Evolutionary conservation across 2,113 vertebrate species (phyloP).

Genomic region (Coptodon bakossiorum): DNA sequence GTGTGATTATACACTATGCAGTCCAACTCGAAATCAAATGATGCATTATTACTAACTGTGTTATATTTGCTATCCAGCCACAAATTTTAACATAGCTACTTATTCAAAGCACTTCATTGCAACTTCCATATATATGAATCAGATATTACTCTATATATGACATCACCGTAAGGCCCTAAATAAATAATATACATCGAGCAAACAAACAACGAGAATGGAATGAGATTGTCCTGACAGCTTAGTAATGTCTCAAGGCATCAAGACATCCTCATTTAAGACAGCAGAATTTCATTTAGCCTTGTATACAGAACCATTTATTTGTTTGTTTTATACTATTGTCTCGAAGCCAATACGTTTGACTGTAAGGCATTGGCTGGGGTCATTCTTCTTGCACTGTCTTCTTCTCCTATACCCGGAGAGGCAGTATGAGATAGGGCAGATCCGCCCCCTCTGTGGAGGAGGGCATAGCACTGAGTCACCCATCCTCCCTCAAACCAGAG

Average conservation of each 20-base stretch:
- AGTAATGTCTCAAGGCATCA: slow-evolving; percentile 53
- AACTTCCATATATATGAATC: slow-evolving; percentile 12
- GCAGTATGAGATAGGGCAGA: slow-evolving; percentile 61
- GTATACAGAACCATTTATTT: slow-evolving; percentile 62
- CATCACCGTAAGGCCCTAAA: slow-evolving; percentile 27
- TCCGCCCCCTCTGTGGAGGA: slow-evolving; percentile 71
- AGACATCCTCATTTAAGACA: slow-evolving; percentile 57
- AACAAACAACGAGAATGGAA: slow-evolving; percentile 29
- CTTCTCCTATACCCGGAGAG: slow-evolving; percentile 60
- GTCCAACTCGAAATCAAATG: background rate
- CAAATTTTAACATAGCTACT: background rate
- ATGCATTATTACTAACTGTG: background rate
- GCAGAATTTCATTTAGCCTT: slow-evolving; percentile 64
- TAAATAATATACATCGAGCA: slow-evolving; percentile 49
- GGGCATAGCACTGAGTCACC: slow-evolving; percentile 69
- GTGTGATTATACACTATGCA: background rate
- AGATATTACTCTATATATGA: slow-evolving; percentile 22
- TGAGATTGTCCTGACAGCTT: slow-evolving; percentile 46
- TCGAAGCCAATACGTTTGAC: slow-evolving; percentile 67
- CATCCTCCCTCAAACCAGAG: slow-evolving; percentile 65
- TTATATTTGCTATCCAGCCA: background rate
- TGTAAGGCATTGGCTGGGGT: slow-evolving; percentile 69
- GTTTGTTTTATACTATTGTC: slow-evolving; percentile 68
- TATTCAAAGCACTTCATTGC: background rate
- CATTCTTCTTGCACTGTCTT: slow-evolving; percentile 67